Conservation (phyloP, 2,113 vertebrate genomes). For the Vanacampus margaritifer region DNA sequence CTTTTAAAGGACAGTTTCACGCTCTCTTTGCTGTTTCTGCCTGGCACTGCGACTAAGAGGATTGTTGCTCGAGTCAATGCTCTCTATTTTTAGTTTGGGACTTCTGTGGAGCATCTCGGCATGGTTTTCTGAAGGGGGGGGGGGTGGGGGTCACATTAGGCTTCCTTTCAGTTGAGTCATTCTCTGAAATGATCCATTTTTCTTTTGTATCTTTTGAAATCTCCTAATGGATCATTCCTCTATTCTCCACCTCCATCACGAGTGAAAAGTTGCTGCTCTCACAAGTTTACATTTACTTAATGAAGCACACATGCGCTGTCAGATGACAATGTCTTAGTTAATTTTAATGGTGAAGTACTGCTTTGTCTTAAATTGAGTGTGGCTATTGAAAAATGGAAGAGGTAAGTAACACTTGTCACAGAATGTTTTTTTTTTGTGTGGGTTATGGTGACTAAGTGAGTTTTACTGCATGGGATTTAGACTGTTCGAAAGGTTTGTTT, state of each 20-base stretch:
- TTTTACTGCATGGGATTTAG: neutral
- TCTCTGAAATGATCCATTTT: neutral
- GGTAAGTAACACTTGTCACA: neutral
- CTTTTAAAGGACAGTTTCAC: slow-evolving; percentile 3
- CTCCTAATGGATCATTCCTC: neutral
- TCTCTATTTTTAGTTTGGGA: neutral
- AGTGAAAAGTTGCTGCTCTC: neutral
- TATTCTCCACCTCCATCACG: neutral
- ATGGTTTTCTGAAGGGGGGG: neutral
- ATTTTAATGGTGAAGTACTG: neutral
- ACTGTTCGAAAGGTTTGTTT: neutral
- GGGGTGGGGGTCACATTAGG: neutral
- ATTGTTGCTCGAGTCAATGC: slow-evolving; percentile 4
- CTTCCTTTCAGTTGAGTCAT: neutral
- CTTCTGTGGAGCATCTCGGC: neutral
- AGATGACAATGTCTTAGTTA: neutral
- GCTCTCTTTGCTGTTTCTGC: slow-evolving; percentile 3
- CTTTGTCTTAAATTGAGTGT: slow-evolving; percentile 2
- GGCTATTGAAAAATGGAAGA: neutral
- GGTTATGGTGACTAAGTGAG: neutral
- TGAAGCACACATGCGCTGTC: neutral
- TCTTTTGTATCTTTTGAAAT: neutral
- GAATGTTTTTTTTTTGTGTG: neutral
- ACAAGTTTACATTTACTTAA: neutral
- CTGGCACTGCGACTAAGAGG: slow-evolving; percentile 13